Conservation (phyloP, 2,797 vertebrate genomes). For the Micropoecilia bifurca region DNA sequence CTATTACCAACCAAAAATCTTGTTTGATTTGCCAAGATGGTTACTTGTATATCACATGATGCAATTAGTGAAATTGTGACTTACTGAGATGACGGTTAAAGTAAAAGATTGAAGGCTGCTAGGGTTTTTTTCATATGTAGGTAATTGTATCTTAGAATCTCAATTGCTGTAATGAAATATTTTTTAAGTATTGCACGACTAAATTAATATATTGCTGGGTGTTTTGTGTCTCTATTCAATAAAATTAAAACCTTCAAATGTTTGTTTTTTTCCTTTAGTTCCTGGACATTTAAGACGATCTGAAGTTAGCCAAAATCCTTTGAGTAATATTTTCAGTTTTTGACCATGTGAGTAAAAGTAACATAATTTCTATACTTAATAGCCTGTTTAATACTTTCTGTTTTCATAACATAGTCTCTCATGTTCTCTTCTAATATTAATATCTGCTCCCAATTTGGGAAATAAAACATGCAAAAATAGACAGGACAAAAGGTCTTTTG, state of each 20-base stretch:
- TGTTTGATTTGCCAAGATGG: conserved; percentile 36
- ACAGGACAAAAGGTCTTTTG: not conserved
- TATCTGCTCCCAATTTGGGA: not conserved
- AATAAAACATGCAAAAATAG: not conserved
- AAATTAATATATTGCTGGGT: conserved; percentile 63
- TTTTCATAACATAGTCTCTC: not conserved
- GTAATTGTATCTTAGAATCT: conserved; percentile 36
- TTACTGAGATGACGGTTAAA: conserved; percentile 13
- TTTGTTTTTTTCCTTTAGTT: conserved; percentile 13
- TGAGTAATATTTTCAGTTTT: not conserved
- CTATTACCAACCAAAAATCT: conserved; percentile 27
- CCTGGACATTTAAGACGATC: not conserved
- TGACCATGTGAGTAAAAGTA: not conserved
- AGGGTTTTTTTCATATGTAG: not conserved
- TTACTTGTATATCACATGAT: conserved; percentile 8
- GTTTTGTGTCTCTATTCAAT: conserved; percentile 54
- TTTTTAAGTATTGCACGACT: conserved; percentile 62
- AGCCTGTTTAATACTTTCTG: not conserved
- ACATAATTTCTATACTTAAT: not conserved
- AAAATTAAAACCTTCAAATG: conserved; percentile 54
- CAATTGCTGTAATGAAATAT: conserved; percentile 52
- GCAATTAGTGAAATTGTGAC: conserved; percentile 19
- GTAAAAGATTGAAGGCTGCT: conserved; percentile 17
- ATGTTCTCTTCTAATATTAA: not conserved
- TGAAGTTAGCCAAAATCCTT: not conserved